These are phyloP conservation scores for Dipodomys stephensi DNA, from an alignment of 2,113 vertebrate species.

Conservation along the genomic window DNA sequence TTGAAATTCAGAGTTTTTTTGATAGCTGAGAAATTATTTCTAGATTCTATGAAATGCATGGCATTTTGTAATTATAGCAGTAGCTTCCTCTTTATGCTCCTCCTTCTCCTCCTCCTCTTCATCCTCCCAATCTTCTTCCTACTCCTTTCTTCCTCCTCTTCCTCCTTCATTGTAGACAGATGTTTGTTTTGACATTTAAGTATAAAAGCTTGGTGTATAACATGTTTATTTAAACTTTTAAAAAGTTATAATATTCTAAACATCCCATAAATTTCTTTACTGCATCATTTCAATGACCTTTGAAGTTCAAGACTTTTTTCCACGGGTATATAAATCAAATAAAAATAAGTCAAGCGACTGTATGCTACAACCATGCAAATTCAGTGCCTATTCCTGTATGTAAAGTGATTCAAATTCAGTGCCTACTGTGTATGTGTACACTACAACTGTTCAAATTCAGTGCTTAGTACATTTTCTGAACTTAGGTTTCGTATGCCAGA, in stretches of 20 bases:
- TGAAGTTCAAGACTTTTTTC: neutral
- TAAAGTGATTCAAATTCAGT: neutral
- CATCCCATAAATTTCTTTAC: neutral
- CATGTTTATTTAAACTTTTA: neutral
- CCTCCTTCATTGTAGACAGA: neutral
- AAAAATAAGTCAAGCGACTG: neutral
- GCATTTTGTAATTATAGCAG: neutral
- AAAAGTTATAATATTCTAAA: conserved; percentile 17
- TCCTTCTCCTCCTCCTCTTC: neutral
- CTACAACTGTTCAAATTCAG: neutral
- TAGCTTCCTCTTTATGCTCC: too few species aligned
- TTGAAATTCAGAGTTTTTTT: conserved; percentile 45
- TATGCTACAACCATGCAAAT: neutral
- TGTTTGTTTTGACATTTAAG: neutral
- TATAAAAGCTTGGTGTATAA: neutral
- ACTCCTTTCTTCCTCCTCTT: neutral
- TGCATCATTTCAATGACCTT: neutral
- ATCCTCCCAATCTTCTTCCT: neutral
- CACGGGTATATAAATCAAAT: neutral
- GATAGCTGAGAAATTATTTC: conserved; percentile 36
- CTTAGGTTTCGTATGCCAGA: neutral
- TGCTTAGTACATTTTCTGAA: neutral
- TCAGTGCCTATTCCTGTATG: neutral
- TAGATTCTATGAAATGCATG: neutral
- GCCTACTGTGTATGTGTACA: too few species aligned